These are phyloP conservation scores for Odobenus rosmarus DNA, from an alignment of 2,113 vertebrate species.

Conservation along the genomic window DNA sequence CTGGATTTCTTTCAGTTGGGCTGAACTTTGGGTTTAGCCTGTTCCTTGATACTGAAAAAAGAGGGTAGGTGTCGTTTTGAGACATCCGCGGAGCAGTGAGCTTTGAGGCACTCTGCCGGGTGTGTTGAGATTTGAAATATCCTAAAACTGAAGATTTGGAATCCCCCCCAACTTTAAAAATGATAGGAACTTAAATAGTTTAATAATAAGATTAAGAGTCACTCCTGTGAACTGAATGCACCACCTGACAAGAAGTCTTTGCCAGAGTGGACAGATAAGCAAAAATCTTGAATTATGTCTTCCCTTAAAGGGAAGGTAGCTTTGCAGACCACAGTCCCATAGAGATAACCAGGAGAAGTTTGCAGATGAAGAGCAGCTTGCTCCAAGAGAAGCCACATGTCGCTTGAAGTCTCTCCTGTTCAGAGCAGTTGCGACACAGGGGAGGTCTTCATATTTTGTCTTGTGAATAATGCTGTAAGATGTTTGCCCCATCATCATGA, in stretches of 20 bases:
- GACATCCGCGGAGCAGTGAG: background rate
- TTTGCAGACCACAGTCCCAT: background rate
- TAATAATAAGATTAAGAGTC: slow-evolving; percentile 4
- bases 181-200: background rate
- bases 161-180: background rate
- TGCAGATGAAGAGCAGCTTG: background rate
- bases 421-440: background rate
- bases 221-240: background rate
- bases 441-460: background rate
- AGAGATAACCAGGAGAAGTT: background rate
- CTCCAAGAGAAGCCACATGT: background rate
- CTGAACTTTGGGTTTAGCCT: background rate
- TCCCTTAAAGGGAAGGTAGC: background rate
- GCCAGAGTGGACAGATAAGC: background rate
- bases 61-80: background rate
- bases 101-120: background rate
- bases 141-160: background rate
- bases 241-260: background rate
- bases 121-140: background rate
- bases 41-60: background rate
- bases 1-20: background rate
- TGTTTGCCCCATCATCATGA: background rate
- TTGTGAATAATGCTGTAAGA: background rate
- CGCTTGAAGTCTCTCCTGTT: background rate
- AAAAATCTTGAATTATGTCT: background rate